Conservation (phyloP, 1,140 invertebrate genomes). For the Drosophila miranda region DNA sequence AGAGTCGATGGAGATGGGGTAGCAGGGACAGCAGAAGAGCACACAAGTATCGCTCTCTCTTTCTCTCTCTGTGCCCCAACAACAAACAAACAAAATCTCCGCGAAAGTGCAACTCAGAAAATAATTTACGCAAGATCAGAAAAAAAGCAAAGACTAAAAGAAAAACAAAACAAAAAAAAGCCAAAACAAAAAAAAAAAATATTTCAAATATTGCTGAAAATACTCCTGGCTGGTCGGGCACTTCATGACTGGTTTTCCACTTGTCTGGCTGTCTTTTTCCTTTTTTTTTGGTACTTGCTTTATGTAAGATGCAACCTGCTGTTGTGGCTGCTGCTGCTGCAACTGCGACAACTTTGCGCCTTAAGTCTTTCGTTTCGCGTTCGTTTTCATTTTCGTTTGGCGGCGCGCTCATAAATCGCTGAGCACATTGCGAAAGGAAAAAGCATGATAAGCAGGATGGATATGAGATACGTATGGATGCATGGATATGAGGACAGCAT, state of each 20-base stretch:
- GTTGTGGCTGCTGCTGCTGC: conserved; percentile 5
- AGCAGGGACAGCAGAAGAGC: neutral
- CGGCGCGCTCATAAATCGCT: conserved; percentile 32
- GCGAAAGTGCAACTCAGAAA: conserved; percentile 35
- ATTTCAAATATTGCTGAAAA: conserved; percentile 32
- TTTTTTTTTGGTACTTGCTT: conserved; percentile 43
- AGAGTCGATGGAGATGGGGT: too few species aligned
- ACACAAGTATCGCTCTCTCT: neutral
- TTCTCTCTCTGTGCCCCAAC: neutral
- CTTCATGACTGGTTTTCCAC: conserved; percentile 55
- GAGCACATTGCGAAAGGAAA: conserved; percentile 46
- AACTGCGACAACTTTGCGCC: conserved; percentile 63
- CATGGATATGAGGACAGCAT: neutral
- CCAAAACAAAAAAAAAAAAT: conserved; percentile 29
- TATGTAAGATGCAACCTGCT: conserved; percentile 63
- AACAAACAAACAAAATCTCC: neutral
- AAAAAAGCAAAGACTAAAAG: conserved; percentile 10
- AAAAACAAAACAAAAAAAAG: conserved; percentile 23
- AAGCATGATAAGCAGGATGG: conserved; percentile 65
- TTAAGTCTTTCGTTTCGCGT: conserved; percentile 59
- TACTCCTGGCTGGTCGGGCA: conserved; percentile 35
- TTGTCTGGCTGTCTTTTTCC: conserved; percentile 13
- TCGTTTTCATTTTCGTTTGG: conserved; percentile 47
- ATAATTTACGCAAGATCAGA: conserved; percentile 46
- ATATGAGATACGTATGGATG: conserved; percentile 5